Evolutionary conservation across 1,140 invertebrate genomes (phyloP), one percentile per base, ranked within the genome.

Genomic region (Euura lappo): DNA sequence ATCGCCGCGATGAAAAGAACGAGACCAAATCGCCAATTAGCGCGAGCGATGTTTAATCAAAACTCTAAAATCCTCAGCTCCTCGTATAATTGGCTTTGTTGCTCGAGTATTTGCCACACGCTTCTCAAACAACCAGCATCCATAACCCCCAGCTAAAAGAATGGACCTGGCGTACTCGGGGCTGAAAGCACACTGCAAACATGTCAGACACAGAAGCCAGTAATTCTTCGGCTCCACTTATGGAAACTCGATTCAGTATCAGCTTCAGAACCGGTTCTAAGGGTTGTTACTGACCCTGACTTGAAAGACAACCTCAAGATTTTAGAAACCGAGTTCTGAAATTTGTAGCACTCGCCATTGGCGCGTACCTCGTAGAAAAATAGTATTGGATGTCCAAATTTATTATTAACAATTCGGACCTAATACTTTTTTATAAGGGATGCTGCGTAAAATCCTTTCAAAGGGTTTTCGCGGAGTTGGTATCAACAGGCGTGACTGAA

Each of bases 181-280:
- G 78, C 79, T 79, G 77, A 70, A 79, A 79, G 75, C 77, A 77
- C 77, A 82, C 76, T 78, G 80, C 79, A 83, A 83, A 83, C 82
- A 83, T 83, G 82, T 83, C 82, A 83, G 81, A 79, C 75, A 74
- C 82, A 83, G 81, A 78, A 78, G 72, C 79, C 81, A 82, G 82
- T 83, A 83, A 83, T 83, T 83, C 82, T 28, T 60, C 51, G 0
- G 51, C 3, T 60, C 10, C 10, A 60, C 13, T 60, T 60, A 60
- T n/a, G 5, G 2, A 60, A 60, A 60, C 51, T 60, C 6, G 51
- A 60, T 60, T 60, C 51, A 60, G 51, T 60, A 8, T 8, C 51
- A 60, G 13, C 10, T 51, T 51, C 28, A 28, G 28, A 28, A 28
- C 28, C 28, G 28, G 28, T 28, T 0, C 28, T 28, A 28, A 28